Base-by-base conservation (phyloP, 1,140 invertebrate species). In the Hycleus phaleratus region DNA sequence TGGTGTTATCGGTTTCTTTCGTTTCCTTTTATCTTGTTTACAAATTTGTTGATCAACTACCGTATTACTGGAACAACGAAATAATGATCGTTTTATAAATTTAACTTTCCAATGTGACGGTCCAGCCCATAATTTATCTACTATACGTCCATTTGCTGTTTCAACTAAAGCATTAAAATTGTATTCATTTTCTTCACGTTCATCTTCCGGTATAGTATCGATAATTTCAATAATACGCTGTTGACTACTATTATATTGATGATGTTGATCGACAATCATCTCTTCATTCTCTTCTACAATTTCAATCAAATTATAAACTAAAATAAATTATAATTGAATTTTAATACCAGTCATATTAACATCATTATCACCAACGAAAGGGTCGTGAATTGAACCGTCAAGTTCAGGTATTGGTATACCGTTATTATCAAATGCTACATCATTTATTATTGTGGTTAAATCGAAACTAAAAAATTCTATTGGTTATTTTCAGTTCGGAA, bases 21-120 rank as follows among this genome's bases (percentile, higher is more conserved):
- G 24, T 25, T 53, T 6, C 11, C n/a, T 47, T 46, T 52, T 51
- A 18, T 40, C 32, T 45, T 18, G 26, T 51, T 46, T 53, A 39
- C 26, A 18, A 18, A 46, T n/a, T 58, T 51, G 43, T 53, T 39
- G 40, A 18, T 32, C 7, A 32, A 32, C 4, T 32, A 43, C 42
- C 32, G 6, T 11, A 24, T 26, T 49, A 18, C 56, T 56, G 0
- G 42, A 46, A 54, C 24, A 58, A 4, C 50, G 43, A 11, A 46
- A 38, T 50, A 38, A 26, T 50, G 48, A 62, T 8, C 38, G 56
- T 44, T 42, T 49, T 32, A 67, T 49, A 64, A 79, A 77, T 67
- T 78, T 81, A 12, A 85, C 74, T 64, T 84, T 84, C 88, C 88
- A 90, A 68, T 90, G 85, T 38, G 79, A 73, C 25, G 87, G 87